Conservation (phyloP, 2,888 invertebrate species). For the Eustalomyia histrio region DNA sequence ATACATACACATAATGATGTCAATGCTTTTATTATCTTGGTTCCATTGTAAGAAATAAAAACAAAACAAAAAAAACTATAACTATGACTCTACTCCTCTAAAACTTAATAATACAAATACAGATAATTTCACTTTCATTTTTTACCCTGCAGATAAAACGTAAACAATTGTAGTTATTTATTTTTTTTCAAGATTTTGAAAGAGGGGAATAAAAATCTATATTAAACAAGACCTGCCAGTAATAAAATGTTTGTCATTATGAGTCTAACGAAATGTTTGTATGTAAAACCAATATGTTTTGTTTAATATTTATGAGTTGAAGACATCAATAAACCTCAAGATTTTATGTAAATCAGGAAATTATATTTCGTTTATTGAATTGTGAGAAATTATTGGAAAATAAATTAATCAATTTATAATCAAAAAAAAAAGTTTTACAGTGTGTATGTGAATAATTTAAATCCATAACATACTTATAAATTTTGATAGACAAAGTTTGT, state of each 20-base stretch:
- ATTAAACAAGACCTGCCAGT: constrained; percentile 55
- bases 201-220: constrained; percentile 45
- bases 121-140: constrained; percentile 62
- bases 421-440: not conserved
- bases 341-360: constrained; percentile 64
- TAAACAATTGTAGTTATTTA: constrained; percentile 54
- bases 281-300: constrained; percentile 18
- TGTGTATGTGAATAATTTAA: too few relatives aligned
- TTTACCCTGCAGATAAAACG: constrained; percentile 39
- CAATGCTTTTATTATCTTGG: constrained; percentile 47
- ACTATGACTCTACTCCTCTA: constrained; percentile 14
- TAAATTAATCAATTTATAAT: constrained; percentile 26
- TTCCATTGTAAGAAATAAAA: not conserved
- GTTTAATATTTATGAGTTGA: constrained; percentile 32
- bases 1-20: constrained; percentile 32
- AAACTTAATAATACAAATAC: constrained; percentile 23
- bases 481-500: too few relatives aligned
- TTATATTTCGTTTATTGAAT: constrained; percentile 32
- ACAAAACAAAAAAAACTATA: not conserved
- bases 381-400: not conserved
- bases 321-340: constrained; percentile 43
- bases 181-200: constrained; percentile 7
- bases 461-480: too few relatives aligned
- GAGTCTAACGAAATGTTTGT: constrained; percentile 15
- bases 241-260: constrained; percentile 53